A percentile compares a stretch with the other conserved stretches of the same genome.
phyloP scores from a whole-genome alignment of 2,113 vertebrate genomes.

The Lagopus muta region DNA sequence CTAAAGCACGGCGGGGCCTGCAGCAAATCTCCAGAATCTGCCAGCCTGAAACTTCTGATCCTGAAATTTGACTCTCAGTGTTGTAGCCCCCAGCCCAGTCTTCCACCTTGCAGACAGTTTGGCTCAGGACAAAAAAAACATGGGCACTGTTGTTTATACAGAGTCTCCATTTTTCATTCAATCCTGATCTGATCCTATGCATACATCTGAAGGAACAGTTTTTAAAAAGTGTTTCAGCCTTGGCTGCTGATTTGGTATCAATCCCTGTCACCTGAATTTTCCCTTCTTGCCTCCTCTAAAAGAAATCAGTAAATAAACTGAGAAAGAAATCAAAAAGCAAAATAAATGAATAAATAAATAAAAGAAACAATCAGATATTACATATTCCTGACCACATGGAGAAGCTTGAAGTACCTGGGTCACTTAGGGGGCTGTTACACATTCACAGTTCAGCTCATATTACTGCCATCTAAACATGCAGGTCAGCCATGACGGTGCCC shows the following conservation, averaged over 20 bases:
- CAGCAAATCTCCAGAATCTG: constrained; percentile 31
- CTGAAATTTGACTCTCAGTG: constrained; percentile 5
- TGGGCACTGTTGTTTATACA: neutral
- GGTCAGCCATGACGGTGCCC: accelerated
- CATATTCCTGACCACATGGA: neutral
- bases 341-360: no score
- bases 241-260: neutral
- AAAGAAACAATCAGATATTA: neutral
- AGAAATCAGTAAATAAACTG: neutral
- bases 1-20: neutral
- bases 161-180: neutral
- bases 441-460: neutral
- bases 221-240: neutral
- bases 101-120: neutral
- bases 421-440: neutral
- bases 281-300: neutral
- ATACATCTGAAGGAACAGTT: neutral
- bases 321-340: neutral
- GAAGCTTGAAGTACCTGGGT: neutral
- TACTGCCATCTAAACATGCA: neutral
- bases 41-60: constrained; percentile 16
- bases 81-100: neutral
- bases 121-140: neutral
- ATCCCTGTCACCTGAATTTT: neutral
- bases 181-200: constrained; percentile 2